Conservation (phyloP, 2,113 vertebrate genomes). For the Scomber colias region DNA sequence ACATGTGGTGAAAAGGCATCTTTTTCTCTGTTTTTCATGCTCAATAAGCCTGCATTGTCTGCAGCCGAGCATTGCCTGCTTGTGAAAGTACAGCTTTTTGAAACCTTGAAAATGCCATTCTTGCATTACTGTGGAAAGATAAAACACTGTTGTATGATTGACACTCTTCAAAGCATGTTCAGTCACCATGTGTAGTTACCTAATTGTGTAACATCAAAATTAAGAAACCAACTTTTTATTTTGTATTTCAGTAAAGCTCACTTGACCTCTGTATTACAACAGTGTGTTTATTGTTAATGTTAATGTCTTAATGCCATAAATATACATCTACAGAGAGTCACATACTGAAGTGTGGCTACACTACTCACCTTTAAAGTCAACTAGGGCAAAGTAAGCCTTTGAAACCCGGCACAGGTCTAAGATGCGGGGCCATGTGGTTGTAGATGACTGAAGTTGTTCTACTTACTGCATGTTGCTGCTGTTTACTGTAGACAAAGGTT, state of each 20-base stretch:
- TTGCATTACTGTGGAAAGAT: neutral
- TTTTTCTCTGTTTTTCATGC: neutral
- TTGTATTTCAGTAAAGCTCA: too few relatives aligned
- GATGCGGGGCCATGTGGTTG: slow-evolving; percentile 54
- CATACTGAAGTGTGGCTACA: neutral
- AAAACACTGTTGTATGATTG: neutral
- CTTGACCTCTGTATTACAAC: too few relatives aligned
- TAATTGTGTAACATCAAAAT: neutral
- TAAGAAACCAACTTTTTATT: too few relatives aligned
- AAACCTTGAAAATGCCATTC: neutral
- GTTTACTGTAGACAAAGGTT: slow-evolving; percentile 61
- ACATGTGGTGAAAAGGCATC: neutral
- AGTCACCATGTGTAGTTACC: neutral
- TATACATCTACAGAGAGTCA: neutral
- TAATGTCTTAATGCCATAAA: neutral
- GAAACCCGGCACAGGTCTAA: slow-evolving; percentile 9
- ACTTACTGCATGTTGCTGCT: slow-evolving; percentile 45
- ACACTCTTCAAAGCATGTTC: neutral
- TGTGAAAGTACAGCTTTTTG: neutral
- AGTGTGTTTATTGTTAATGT: neutral
- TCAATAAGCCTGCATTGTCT: neutral
- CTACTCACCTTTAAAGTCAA: neutral
- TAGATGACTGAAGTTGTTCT: slow-evolving; percentile 16
- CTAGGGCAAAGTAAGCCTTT: neutral
- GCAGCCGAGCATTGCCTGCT: neutral